phyloP scores from a whole-genome alignment of 2,888 invertebrate genomes.

The Lasioglossum calceatum region DNA sequence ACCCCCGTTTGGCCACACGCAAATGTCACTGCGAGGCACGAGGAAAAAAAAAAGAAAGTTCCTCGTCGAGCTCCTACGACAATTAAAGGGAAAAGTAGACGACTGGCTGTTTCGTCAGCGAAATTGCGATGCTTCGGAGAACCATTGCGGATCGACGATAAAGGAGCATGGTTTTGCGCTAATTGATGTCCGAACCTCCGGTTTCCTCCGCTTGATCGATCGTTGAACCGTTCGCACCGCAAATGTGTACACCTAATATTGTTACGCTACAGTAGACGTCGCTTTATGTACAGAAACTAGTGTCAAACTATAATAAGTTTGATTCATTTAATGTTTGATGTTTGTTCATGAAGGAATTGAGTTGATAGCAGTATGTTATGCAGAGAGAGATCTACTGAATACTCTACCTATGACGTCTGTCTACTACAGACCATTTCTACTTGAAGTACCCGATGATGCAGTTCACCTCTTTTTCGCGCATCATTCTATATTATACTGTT shows the following conservation, averaged over 20 bases:
- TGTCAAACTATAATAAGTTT: too few species aligned
- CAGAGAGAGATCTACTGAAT: background rate
- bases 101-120: conserved; percentile 49
- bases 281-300: background rate
- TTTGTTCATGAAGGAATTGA: background rate
- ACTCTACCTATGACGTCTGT: background rate
- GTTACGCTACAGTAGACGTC: background rate
- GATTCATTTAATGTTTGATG: background rate
- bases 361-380: background rate
- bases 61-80: conserved; percentile 44
- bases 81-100: conserved; percentile 63
- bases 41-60: conserved; percentile 54
- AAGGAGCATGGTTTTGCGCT: conserved; percentile 48
- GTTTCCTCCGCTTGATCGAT: conserved; percentile 37
- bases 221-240: conserved; percentile 12
- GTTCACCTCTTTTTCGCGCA: background rate
- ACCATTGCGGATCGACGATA: conserved; percentile 46
- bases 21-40: conserved; percentile 80
- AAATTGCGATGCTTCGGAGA: conserved; percentile 54
- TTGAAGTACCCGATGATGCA: background rate
- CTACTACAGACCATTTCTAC: background rate
- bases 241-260: background rate
- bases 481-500: background rate
- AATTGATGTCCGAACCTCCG: conserved; percentile 47
- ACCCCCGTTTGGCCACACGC: conserved; percentile 77